Evolutionary conservation across 2,797 vertebrate genomes (phyloP), one percentile per base, ranked within the genome.

Genomic region (Muraenolepis orangiensis): DNA sequence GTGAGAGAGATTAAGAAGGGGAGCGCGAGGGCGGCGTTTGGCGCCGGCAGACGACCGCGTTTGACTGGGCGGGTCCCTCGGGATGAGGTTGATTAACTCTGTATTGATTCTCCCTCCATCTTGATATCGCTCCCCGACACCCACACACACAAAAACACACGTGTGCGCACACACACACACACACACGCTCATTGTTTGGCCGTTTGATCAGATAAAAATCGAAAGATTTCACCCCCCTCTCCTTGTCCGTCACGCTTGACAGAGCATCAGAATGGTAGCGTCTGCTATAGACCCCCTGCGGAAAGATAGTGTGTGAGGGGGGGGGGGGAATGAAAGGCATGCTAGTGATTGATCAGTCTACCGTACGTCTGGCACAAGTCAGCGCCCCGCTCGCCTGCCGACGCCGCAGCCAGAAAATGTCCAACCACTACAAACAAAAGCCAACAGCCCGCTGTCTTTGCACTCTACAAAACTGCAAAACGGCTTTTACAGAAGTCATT

Each of bases 61-160:
- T 18, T 10, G 0, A 38, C 32, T 36, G 28, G 51, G 13, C 20
- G 23, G 66, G 46, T 29, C 67, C 32, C n/a, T 13, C 11, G 64
- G 66, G 71, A 64, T 71, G 38, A 31, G 23, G 38, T 51, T n/a
- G 18, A 76, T 68, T 67, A 70, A 75, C 66, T 46, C 66, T 34
- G 23, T 42, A 66, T 70, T 66, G 71, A 66, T 51, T 28, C 26
- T 23, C 28, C 38, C 36, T 38, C 32, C 26, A 4, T 1, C 26
- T 3, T 57, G 64, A 26, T 10, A 67, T 32, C n/a, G 2, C 11
- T 8, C 30, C 30, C 26, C 6, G 26, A n/a, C 70, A 51, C 18
- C 16, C 16, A 6, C 51, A 6, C 51, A 6, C 7, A 57, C 20
- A 38, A n/a, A n/a, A n/a, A n/a, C n/a, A n/a, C n/a, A n/a, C n/a